Evolutionary conservation across 2,888 invertebrate species (phyloP).

Genomic region (Cynaeus angustus): DNA sequence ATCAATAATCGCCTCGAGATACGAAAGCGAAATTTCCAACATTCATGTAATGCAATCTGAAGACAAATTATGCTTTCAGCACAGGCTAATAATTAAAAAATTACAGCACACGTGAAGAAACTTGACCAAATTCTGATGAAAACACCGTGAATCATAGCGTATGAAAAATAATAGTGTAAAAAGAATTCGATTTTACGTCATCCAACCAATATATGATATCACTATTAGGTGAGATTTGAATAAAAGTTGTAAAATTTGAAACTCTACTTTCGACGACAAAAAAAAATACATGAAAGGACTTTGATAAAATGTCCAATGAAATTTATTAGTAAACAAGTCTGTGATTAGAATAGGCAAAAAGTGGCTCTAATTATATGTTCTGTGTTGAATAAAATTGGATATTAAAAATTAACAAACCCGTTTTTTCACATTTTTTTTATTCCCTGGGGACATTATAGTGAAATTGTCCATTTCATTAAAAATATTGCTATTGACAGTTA

Average conservation of each 20-base stretch:
- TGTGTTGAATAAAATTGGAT: neutral
- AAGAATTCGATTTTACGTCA: too few relatives aligned
- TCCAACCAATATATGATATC: too few relatives aligned
- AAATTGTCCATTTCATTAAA: too few relatives aligned
- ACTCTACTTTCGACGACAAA: neutral
- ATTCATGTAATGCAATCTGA: constrained; percentile 49
- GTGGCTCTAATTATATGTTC: neutral
- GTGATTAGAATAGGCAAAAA: neutral
- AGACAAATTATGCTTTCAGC: constrained; percentile 41
- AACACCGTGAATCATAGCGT: neutral
- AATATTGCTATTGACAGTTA: too few relatives aligned
- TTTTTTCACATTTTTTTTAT: too few relatives aligned
- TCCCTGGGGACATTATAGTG: too few relatives aligned
- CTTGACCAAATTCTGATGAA: neutral
- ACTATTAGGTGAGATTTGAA: too few relatives aligned
- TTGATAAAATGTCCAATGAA: neutral
- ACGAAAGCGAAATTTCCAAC: constrained; percentile 53
- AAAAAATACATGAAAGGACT: neutral
- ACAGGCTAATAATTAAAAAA: constrained; percentile 20
- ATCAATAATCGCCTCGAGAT: constrained; percentile 52
- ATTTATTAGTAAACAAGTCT: constrained; percentile 2
- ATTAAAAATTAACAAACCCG: neutral
- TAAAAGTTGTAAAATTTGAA: too few relatives aligned
- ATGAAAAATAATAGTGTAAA: too few relatives aligned
- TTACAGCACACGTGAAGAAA: constrained; percentile 15